These are phyloP conservation scores for Leuciscus idus DNA, from an alignment of 2,113 vertebrate species.

Conservation along the genomic window DNA sequence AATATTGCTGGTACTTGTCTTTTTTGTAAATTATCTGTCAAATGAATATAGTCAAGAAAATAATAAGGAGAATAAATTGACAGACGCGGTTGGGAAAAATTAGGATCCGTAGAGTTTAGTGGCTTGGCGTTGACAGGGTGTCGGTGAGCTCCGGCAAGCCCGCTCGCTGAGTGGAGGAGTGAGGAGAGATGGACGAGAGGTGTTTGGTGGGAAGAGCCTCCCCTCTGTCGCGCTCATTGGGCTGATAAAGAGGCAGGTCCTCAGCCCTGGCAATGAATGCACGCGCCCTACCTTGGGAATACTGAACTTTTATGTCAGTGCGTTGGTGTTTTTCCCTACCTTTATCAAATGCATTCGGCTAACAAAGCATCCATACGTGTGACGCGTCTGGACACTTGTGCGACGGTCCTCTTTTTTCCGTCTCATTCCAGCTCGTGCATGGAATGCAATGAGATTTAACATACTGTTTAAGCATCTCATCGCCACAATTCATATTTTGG, in stretches of 20 bases:
- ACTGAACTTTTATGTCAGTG: constrained; percentile 55
- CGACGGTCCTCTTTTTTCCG: neutral
- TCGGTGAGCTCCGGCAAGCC: constrained; percentile 76
- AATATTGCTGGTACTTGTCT: constrained; percentile 9
- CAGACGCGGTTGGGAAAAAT: constrained; percentile 44
- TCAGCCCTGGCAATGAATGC: constrained; percentile 83
- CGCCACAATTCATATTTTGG: neutral
- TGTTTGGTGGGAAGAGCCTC: constrained; percentile 80
- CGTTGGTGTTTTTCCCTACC: constrained; percentile 1
- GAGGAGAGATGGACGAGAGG: constrained; percentile 80
- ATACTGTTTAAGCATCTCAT: neutral
- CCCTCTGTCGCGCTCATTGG: constrained; percentile 91
- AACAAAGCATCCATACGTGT: neutral
- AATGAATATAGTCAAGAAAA: neutral
- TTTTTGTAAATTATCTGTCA: neutral
- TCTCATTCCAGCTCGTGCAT: neutral
- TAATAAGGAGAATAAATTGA: neutral
- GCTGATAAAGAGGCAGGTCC: constrained; percentile 91
- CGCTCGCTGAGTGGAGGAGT: constrained; percentile 85
- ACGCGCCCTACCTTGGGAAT: constrained; percentile 68
- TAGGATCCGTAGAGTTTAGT: constrained; percentile 68
- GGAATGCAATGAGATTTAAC: neutral
- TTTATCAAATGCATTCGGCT: constrained; percentile 15
- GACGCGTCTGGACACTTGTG: neutral
- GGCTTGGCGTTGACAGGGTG: constrained; percentile 60